These are phyloP conservation scores for Labrus mixtus DNA, from an alignment of 2,113 vertebrate genomes.

Conservation along the genomic window DNA sequence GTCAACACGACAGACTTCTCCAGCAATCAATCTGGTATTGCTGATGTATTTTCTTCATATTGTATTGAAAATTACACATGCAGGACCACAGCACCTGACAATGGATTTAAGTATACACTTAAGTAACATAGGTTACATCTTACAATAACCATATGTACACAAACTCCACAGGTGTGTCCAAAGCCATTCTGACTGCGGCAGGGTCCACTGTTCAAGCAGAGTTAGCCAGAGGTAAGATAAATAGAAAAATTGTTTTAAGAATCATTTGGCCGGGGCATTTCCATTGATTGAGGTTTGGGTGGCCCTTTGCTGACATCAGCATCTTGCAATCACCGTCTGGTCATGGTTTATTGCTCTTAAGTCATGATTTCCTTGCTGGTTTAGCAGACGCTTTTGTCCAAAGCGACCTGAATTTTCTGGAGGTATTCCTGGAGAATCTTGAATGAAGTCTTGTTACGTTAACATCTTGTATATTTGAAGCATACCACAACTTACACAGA, in stretches of 20 bases:
- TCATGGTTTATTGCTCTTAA: too few species aligned
- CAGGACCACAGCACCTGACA: not conserved
- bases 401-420: too few species aligned
- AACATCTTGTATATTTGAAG: not conserved
- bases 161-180: constrained; percentile 65
- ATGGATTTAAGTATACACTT: not conserved
- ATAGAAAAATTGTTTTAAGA: not conserved
- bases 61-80: not conserved
- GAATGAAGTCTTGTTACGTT: too few species aligned
- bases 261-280: too few species aligned
- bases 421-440: too few species aligned
- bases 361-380: too few species aligned
- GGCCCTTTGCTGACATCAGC: too few species aligned
- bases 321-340: too few species aligned
- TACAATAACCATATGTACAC: not conserved
- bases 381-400: too few species aligned
- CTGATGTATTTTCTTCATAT: not conserved
- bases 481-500: not conserved
- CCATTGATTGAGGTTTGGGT: too few species aligned
- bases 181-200: constrained; percentile 70
- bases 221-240: constrained; percentile 52
- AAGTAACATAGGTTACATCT: not conserved
- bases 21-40: constrained; percentile 38
- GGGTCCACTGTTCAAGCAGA: constrained; percentile 47
- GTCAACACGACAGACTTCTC: constrained; percentile 74